A percentile compares a stretch with the other conserved stretches of the same genome.
These are phyloP conservation scores for Trochalopteron elliotii DNA, from an alignment of 2,113 vertebrate species.

Conservation along the genomic window DNA sequence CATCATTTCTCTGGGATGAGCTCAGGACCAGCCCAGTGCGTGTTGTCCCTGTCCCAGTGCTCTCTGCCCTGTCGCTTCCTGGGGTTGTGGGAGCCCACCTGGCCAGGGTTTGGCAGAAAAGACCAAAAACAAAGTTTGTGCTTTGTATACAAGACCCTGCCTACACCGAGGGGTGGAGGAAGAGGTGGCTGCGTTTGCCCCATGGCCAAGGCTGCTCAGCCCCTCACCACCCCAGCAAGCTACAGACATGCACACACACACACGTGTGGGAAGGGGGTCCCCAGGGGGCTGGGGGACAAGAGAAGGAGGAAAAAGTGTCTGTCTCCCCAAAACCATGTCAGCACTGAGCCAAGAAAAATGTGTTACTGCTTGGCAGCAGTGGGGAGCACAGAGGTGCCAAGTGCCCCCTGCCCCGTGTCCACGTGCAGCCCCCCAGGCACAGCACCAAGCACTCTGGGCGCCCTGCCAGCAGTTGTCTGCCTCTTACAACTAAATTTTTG, in stretches of 20 bases:
- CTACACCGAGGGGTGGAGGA: neutral
- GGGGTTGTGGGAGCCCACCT: neutral
- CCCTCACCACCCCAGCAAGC: neutral
- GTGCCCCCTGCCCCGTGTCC: neutral
- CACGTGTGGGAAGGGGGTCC: neutral
- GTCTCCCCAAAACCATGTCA: neutral
- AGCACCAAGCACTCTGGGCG: accelerated
- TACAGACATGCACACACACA: neutral
- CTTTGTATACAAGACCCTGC: slow-evolving; percentile 60
- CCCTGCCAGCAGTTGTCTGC: neutral
- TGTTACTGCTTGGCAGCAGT: accelerated
- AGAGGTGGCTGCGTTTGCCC: accelerated
- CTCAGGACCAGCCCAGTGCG: neutral
- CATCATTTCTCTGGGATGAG: neutral
- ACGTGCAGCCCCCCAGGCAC: neutral
- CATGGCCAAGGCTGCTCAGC: neutral
- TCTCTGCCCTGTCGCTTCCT: neutral
- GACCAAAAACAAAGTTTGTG: slow-evolving; percentile 45
- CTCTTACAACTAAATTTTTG: neutral
- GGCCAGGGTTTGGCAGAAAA: neutral
- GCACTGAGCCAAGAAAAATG: neutral
- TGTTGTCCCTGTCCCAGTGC: accelerated
- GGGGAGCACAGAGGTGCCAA: neutral
- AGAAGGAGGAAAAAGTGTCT: neutral
- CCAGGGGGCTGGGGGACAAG: neutral